Percentiles rank a stretch among this genome's conserved stretches.
Evolutionary conservation across 2,113 vertebrate genomes (phyloP).

Genomic region (Passer domesticus): DNA sequence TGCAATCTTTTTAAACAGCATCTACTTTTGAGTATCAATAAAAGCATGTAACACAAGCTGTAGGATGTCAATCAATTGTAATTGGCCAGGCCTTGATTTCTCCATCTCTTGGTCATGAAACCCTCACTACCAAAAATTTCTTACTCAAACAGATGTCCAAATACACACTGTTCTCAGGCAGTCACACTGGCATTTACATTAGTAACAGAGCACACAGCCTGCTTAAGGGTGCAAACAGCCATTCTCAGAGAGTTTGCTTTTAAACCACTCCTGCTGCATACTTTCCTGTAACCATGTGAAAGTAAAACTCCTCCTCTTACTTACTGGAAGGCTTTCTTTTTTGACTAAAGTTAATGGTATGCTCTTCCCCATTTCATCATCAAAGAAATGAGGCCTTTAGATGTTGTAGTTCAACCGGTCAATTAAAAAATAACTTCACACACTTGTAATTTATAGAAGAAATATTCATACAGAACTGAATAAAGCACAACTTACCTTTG

Average conservation of each 20-base stretch:
- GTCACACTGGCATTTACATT: background rate
- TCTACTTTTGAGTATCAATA: conserved; percentile 43
- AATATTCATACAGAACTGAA: background rate
- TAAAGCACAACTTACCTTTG: conserved; percentile 23
- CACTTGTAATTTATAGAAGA: background rate
- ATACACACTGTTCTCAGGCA: background rate
- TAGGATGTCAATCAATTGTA: background rate
- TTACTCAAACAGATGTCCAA: background rate
- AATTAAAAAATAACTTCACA: background rate
- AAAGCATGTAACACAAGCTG: background rate
- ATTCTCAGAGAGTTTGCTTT: background rate
- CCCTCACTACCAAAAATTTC: background rate
- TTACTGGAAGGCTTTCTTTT: conserved; percentile 14
- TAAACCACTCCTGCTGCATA: background rate
- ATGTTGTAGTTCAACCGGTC: background rate
- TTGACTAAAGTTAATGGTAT: background rate
- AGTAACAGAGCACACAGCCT: background rate
- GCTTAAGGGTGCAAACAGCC: background rate
- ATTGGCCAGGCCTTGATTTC: background rate
- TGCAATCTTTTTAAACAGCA: conserved; percentile 50
- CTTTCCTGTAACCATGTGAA: background rate
- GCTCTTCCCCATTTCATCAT: background rate
- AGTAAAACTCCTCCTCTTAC: background rate
- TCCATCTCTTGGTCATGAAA: background rate
- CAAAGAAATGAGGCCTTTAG: background rate